phyloP scores from a whole-genome alignment of 2,888 invertebrate genomes.

The Pantelozetes paolii region DNA sequence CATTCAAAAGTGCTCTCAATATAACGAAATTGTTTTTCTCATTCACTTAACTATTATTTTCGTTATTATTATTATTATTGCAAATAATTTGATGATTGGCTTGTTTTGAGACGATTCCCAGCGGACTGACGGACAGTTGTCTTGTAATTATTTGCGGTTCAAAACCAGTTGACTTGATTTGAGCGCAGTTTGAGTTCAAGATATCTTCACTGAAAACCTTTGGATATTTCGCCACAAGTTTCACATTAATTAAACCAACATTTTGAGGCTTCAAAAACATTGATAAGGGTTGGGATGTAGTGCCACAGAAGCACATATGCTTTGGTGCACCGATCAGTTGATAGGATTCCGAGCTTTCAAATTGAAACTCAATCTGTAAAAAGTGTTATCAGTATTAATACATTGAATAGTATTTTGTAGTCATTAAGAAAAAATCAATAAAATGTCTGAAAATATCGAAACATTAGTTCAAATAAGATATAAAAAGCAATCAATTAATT shows the following conservation, averaged over 20 bases:
- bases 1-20: too few relatives aligned
- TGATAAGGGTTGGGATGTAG: neutral
- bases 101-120: constrained; percentile 7
- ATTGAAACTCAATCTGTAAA: constrained; percentile 1
- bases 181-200: neutral
- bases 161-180: neutral
- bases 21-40: neutral
- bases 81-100: neutral
- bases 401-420: too few relatives aligned
- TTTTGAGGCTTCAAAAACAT: neutral
- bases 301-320: constrained; percentile 10
- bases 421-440: too few relatives aligned
- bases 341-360: neutral
- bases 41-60: neutral
- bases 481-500: too few relatives aligned
- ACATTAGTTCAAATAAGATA: too few relatives aligned
- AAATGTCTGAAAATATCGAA: too few relatives aligned
- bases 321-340: neutral
- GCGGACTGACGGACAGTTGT: neutral
- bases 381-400: too few relatives aligned
- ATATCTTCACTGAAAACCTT: neutral
- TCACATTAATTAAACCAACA: neutral
- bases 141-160: neutral
- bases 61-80: constrained; percentile 20
- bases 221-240: constrained; percentile 13